A percentile compares a stretch with the other conserved stretches of the same genome.
Conservation (phyloP, 2,888 invertebrate species). For the Scaptomyza polygonia region DNA sequence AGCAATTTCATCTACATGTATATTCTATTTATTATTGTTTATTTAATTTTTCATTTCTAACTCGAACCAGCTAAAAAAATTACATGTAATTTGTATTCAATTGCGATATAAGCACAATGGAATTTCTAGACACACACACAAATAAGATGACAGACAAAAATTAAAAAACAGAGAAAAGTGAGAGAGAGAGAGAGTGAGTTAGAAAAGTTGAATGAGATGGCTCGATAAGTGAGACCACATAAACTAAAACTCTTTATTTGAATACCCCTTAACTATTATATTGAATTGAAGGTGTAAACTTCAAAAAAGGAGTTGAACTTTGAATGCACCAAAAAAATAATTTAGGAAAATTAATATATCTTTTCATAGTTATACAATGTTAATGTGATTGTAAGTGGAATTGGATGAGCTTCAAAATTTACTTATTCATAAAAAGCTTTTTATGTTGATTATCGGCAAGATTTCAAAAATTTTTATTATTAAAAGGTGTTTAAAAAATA, state of each 20-base stretch:
- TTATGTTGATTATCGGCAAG: no score
- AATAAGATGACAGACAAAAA: slow-evolving; percentile 14
- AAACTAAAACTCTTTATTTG: slow-evolving; percentile 12
- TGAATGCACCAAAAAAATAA: no score
- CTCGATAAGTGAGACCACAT: slow-evolving; percentile 6
- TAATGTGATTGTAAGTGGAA: no score
- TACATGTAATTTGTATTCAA: slow-evolving; percentile 62
- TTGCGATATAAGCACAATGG: slow-evolving; percentile 41
- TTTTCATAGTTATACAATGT: no score
- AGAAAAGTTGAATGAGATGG: slow-evolving; percentile 2
- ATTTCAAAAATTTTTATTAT: no score
- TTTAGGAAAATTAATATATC: no score
- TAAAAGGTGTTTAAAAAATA: no score
- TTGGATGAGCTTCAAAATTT: no score
- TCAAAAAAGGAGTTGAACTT: no score
- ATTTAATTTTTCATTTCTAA: slow-evolving; percentile 38
- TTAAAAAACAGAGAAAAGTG: background rate
- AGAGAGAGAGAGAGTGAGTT: background rate
- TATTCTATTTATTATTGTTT: slow-evolving; percentile 28
- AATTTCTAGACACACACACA: slow-evolving; percentile 26
- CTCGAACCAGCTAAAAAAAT: slow-evolving; percentile 47
- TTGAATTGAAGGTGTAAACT: background rate
- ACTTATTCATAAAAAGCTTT: no score
- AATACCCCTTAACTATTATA: slow-evolving; percentile 7
- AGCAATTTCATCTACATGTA: slow-evolving; percentile 13